Conservation (phyloP, 2,888 invertebrate species). For the Eristalinus sepulchralis region DNA sequence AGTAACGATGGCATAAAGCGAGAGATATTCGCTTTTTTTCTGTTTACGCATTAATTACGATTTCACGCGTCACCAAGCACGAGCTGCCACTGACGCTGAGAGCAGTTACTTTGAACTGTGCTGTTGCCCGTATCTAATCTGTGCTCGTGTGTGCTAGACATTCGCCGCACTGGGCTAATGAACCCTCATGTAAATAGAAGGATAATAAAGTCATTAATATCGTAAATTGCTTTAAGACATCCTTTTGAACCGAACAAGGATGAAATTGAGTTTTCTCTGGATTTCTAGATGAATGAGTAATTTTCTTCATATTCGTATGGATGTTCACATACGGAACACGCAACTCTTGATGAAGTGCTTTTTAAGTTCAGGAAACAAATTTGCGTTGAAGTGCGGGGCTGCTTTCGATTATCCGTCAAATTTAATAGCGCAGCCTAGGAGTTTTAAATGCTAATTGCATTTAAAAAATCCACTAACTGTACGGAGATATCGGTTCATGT, state of each 20-base stretch:
- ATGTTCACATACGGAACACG: neutral
- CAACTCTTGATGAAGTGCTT: neutral
- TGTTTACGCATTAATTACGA: constrained; percentile 22
- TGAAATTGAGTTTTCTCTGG: neutral
- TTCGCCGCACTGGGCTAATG: neutral
- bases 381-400: neutral
- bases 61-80: neutral
- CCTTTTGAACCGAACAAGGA: neutral
- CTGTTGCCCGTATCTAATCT: neutral
- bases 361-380: neutral
- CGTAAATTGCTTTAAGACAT: constrained; percentile 2
- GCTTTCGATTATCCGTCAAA: too few species aligned
- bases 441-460: too few species aligned
- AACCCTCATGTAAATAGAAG: neutral
- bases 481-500: too few species aligned
- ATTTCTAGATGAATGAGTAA: neutral
- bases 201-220: constrained; percentile 10
- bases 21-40: neutral
- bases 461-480: too few species aligned
- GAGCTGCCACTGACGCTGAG: too few species aligned
- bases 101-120: neutral
- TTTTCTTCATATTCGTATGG: neutral
- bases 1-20: constrained; percentile 21
- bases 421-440: too few species aligned
- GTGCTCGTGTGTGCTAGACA: neutral